These are phyloP conservation scores for Dicentrarchus labrax DNA, from an alignment of 2,113 vertebrate species.

Conservation along the genomic window DNA sequence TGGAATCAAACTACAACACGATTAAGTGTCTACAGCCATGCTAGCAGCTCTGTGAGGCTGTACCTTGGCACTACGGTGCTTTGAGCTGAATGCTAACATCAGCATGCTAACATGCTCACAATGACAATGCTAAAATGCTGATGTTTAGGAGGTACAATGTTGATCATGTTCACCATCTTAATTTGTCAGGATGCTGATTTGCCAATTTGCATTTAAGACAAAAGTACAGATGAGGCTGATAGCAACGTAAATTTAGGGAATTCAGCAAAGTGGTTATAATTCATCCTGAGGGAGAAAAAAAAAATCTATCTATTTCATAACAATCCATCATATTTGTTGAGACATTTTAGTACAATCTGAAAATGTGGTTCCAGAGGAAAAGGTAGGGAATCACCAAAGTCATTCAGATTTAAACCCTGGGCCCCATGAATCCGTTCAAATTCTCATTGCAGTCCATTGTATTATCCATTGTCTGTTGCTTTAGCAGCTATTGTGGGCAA, in stretches of 20 bases:
- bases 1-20: neutral
- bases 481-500: neutral
- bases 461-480: neutral
- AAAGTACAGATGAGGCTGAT: too few species aligned
- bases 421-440: too few species aligned
- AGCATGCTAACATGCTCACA: neutral
- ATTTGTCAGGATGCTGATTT: neutral
- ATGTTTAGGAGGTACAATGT: too few species aligned
- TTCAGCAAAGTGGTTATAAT: neutral
- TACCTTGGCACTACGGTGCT: neutral
- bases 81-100: neutral
- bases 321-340: neutral
- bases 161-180: neutral
- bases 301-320: neutral
- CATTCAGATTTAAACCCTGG: too few species aligned
- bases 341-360: neutral
- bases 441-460: neutral
- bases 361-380: conserved; percentile 28
- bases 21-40: too few species aligned
- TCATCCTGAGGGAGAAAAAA: neutral
- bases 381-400: neutral
- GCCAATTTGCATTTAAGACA: too few species aligned
- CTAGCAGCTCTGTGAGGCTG: too few species aligned
- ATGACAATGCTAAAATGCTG: neutral
- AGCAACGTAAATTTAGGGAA: too few species aligned